Conservation (phyloP, 2,888 invertebrate species). For the Rapana venosa region DNA sequence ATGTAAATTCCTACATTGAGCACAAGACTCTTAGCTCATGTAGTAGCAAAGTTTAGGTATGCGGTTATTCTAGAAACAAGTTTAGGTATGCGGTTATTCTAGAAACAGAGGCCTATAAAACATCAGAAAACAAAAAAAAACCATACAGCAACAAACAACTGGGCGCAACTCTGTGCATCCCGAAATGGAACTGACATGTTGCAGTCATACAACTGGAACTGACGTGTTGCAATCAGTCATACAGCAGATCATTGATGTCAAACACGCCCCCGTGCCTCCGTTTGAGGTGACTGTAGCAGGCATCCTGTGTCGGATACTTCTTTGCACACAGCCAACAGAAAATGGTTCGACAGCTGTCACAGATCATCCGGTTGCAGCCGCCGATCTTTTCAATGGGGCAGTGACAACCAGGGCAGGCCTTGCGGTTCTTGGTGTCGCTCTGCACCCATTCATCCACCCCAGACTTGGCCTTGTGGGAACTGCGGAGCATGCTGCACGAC, state of each 20-base stretch:
- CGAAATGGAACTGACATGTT: background rate
- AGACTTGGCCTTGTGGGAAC: slow-evolving; percentile 51
- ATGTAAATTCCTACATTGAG: no score
- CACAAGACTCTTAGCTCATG: no score
- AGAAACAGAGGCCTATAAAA: no score
- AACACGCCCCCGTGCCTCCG: slow-evolving; percentile 53
- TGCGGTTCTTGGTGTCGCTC: slow-evolving; percentile 57
- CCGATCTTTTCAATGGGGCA: slow-evolving; percentile 66
- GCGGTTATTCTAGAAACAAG: no score
- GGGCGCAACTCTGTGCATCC: no score
- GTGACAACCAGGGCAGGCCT: slow-evolving; percentile 68
- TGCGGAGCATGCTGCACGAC: slow-evolving; percentile 63
- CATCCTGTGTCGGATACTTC: slow-evolving; percentile 48
- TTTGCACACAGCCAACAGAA: slow-evolving; percentile 73
- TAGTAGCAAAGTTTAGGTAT: no score
- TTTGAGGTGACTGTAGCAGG: slow-evolving; percentile 66
- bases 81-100: no score
- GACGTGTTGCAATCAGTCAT: background rate
- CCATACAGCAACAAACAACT: no score
- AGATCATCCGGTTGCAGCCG: slow-evolving; percentile 72
- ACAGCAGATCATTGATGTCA: background rate
- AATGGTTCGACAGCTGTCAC: slow-evolving; percentile 61
- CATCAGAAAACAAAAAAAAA: no score
- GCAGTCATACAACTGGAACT: background rate
- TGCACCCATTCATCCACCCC: slow-evolving; percentile 60